A percentile compares a stretch with the other conserved stretches of the same genome.
These are phyloP conservation scores for Ploceus nigricollis DNA, from an alignment of 2,113 vertebrate genomes.

Conservation along the genomic window DNA sequence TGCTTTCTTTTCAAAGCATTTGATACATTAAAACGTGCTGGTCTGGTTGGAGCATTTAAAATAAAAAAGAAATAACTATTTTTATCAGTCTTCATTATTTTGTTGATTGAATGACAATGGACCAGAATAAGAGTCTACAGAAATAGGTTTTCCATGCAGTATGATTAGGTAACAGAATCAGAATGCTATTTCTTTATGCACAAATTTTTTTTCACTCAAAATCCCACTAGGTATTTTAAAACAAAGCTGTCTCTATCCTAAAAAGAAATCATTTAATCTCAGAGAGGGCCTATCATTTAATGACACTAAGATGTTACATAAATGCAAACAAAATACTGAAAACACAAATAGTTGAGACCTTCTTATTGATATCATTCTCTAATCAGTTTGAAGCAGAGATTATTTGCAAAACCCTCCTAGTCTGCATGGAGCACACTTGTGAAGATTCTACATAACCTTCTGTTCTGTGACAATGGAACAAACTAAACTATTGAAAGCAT, in stretches of 20 bases:
- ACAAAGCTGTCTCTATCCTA: background rate
- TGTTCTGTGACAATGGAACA: background rate
- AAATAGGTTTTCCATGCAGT: background rate
- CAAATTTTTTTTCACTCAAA: background rate
- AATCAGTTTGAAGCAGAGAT: background rate
- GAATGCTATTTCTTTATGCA: background rate
- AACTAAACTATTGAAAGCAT: background rate
- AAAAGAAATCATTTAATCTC: background rate
- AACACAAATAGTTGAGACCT: background rate
- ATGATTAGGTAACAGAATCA: background rate
- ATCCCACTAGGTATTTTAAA: background rate
- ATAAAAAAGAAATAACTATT: background rate
- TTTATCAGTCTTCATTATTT: background rate
- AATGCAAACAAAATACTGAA: background rate
- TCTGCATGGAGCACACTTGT: background rate
- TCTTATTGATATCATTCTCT: background rate
- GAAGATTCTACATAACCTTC: background rate
- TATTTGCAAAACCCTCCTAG: background rate
- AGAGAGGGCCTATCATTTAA: background rate
- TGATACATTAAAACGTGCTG: background rate
- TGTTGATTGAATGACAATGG: background rate
- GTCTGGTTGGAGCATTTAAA: background rate
- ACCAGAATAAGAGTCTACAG: background rate
- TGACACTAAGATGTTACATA: background rate
- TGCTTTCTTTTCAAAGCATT: background rate